phyloP scores from a whole-genome alignment of 2,888 invertebrate species.

The Diachrysia chrysitis region DNA sequence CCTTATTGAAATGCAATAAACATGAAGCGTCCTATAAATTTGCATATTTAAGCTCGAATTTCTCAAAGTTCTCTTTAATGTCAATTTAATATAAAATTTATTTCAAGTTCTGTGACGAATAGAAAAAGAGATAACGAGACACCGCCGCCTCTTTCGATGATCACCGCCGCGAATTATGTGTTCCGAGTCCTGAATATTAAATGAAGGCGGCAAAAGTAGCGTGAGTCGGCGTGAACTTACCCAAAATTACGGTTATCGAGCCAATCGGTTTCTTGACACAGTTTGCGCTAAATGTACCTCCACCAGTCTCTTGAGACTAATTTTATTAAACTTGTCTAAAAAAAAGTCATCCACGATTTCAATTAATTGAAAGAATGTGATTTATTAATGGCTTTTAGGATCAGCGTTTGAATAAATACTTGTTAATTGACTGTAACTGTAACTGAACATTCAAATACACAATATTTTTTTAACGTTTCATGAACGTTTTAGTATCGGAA shows the following conservation, averaged over 20 bases:
- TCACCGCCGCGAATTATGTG: slow-evolving; percentile 83
- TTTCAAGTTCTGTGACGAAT: slow-evolving; percentile 77
- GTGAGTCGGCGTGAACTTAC: slow-evolving; percentile 73
- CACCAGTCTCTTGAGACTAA: slow-evolving; percentile 58
- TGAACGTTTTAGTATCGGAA: background rate
- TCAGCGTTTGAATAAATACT: slow-evolving; percentile 26
- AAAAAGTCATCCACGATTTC: slow-evolving; percentile 67
- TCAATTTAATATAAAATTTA: slow-evolving; percentile 73
- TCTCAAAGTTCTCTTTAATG: slow-evolving; percentile 69
- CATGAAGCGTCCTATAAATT: slow-evolving; percentile 61
- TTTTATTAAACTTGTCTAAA: slow-evolving; percentile 68
- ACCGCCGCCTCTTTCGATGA: slow-evolving; percentile 75
- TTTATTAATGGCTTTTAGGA: slow-evolving; percentile 63
- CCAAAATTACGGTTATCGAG: slow-evolving; percentile 79
- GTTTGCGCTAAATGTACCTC: slow-evolving; percentile 64
- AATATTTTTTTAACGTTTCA: background rate
- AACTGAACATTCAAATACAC: background rate
- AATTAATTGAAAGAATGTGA: slow-evolving; percentile 66
- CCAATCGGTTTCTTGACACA: slow-evolving; percentile 72
- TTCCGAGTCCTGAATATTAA: slow-evolving; percentile 81
- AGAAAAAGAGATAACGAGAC: slow-evolving; percentile 81
- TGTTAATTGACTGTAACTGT: background rate
- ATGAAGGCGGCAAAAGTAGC: slow-evolving; percentile 73
- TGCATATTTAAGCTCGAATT: slow-evolving; percentile 64
- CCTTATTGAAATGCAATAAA: slow-evolving; percentile 62